These are phyloP conservation scores for Rhogogaster chlorosoma DNA, from an alignment of 2,888 invertebrate species.

Conservation along the genomic window DNA sequence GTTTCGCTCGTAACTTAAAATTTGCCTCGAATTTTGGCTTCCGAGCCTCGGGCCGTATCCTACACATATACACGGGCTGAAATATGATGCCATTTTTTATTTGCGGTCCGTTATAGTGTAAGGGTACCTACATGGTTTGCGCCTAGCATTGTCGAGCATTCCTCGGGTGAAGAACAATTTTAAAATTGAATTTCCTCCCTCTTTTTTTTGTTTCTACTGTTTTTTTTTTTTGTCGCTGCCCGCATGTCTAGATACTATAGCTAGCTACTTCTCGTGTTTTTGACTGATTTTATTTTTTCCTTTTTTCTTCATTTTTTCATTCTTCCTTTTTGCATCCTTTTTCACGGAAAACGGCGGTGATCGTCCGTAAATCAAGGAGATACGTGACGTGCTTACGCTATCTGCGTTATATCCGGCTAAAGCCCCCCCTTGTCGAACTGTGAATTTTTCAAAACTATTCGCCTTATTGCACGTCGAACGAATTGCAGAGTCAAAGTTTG, in stretches of 20 bases:
- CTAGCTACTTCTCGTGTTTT: background rate
- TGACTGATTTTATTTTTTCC: background rate
- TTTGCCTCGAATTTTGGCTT: slow-evolving; percentile 34
- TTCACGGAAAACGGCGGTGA: slow-evolving; percentile 36
- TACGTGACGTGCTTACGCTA: slow-evolving; percentile 42
- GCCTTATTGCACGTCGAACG: slow-evolving; percentile 35
- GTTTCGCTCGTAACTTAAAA: slow-evolving; percentile 49
- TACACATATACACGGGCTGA: background rate
- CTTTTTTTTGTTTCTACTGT: background rate
- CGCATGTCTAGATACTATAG: background rate
- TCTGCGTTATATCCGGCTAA: background rate
- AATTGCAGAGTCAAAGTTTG: slow-evolving; percentile 47
- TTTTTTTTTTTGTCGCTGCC: background rate
- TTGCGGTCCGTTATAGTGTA: slow-evolving; percentile 11
- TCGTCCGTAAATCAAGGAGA: slow-evolving; percentile 42
- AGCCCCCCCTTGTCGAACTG: slow-evolving; percentile 6
- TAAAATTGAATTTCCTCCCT: slow-evolving; percentile 7
- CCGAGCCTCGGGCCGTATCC: background rate
- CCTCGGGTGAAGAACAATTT: slow-evolving; percentile 9
- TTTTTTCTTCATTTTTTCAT: background rate
- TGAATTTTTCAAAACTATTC: slow-evolving; percentile 48
- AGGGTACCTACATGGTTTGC: slow-evolving; percentile 15
- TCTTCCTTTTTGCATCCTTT: background rate
- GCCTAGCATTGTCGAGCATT: slow-evolving; percentile 22
- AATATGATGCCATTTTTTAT: slow-evolving; percentile 42